Conservation (phyloP, 2,888 invertebrate species). For the Linnaemya tessellans region DNA sequence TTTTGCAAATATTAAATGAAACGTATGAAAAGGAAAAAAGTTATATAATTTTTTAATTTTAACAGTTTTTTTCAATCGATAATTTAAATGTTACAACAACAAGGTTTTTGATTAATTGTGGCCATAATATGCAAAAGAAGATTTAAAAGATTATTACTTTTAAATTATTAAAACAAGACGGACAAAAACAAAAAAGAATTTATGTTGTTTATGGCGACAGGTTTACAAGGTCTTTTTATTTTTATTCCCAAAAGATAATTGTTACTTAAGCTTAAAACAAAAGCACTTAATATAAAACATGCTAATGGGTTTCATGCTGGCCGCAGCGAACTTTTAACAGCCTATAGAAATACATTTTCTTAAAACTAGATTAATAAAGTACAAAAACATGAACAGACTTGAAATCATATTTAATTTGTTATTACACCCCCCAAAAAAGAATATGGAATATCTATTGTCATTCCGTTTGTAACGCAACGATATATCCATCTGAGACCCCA, state of each 20-base stretch:
- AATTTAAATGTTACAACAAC: not conserved
- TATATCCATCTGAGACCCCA: too few species aligned
- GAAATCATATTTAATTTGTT: not conserved
- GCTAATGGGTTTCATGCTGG: not conserved
- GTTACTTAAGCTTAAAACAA: not conserved
- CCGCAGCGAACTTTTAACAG: not conserved
- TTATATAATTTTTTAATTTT: not conserved
- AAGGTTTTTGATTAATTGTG: slow-evolving; percentile 14
- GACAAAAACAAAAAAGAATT: slow-evolving; percentile 1
- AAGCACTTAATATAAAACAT: not conserved
- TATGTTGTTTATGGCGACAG: not conserved
- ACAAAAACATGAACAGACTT: not conserved
- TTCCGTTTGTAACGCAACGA: too few species aligned
- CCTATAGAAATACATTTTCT: not conserved
- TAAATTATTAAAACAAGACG: not conserved
- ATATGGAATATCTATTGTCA: too few species aligned
- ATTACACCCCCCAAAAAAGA: too few species aligned
- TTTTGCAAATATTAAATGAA: not conserved
- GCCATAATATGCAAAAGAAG: not conserved
- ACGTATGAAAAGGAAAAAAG: not conserved
- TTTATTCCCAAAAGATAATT: not conserved
- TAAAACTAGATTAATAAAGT: not conserved
- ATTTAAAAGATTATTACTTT: not conserved
- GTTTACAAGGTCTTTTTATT: slow-evolving; percentile 36
- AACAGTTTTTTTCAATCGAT: not conserved